Evolutionary conservation across 2,888 invertebrate species (phyloP).

Genomic region (Cinara cedri): DNA sequence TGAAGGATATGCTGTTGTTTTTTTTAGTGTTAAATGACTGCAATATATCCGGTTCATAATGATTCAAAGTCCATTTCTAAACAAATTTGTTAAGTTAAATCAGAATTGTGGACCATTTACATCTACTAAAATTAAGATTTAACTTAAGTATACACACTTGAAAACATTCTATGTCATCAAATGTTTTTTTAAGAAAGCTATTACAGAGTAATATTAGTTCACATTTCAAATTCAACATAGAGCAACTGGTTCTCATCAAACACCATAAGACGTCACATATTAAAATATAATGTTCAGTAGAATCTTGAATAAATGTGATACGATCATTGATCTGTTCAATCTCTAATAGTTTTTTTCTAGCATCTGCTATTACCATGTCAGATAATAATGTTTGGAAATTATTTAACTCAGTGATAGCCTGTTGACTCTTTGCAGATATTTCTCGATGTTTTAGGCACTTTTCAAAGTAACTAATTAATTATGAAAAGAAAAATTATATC

Average conservation of each 20-base stretch:
- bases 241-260: constrained; percentile 1
- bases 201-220: constrained; percentile 24
- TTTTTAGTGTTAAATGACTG: background rate
- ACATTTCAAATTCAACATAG: constrained; percentile 36
- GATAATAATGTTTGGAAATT: background rate
- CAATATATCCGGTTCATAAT: background rate
- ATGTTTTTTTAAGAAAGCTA: constrained; percentile 7
- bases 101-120: background rate
- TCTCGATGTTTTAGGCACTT: background rate
- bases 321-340: background rate
- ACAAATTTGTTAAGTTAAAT: background rate
- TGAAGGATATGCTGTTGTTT: too few relatives aligned
- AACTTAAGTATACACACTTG: background rate
- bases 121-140: background rate
- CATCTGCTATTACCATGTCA: background rate
- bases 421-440: background rate
- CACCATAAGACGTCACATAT: constrained; percentile 37
- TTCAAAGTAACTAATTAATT: background rate
- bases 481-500: background rate
- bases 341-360: background rate
- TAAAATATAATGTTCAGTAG: constrained; percentile 39
- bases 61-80: constrained; percentile 13
- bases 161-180: background rate
- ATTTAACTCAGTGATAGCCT: background rate
- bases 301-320: constrained; percentile 26